Percentiles rank a stretch among this genome's conserved stretches.
These are phyloP conservation scores for Heterohyrax brucei DNA, from an alignment of 2,797 vertebrate genomes.

Conservation along the genomic window DNA sequence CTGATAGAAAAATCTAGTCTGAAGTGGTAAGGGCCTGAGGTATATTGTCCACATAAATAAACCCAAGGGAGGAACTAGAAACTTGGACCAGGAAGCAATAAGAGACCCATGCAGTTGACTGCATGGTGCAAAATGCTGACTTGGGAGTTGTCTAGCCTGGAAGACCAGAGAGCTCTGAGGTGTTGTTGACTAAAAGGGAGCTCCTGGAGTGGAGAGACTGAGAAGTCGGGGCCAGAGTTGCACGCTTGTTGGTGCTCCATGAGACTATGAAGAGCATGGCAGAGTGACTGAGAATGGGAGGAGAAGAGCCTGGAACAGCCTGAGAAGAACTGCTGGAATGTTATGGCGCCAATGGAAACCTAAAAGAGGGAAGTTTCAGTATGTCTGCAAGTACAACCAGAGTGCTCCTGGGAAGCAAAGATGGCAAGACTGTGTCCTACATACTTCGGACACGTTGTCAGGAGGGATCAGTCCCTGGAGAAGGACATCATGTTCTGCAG, in stretches of 20 bases:
- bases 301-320: constrained; percentile 21
- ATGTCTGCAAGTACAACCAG: too few relatives aligned
- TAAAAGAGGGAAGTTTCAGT: background rate
- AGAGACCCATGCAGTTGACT: background rate
- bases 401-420: too few relatives aligned
- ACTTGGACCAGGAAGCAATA: background rate
- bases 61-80: constrained; percentile 29
- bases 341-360: background rate
- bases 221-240: background rate
- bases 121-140: background rate
- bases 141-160: background rate
- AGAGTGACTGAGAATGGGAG: background rate
- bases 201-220: background rate
- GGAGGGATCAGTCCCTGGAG: too few relatives aligned
- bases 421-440: too few relatives aligned
- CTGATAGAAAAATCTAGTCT: background rate
- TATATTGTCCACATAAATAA: constrained; percentile 19
- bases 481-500: too few relatives aligned
- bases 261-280: background rate
- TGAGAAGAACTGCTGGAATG: background rate
- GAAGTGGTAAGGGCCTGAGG: background rate
- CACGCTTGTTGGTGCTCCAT: background rate
- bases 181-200: background rate
- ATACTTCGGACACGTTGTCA: too few relatives aligned
- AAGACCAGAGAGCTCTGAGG: background rate